Evolutionary conservation across 2,888 invertebrate genomes (phyloP).

Genomic region (Epistrophella euchroma): DNA sequence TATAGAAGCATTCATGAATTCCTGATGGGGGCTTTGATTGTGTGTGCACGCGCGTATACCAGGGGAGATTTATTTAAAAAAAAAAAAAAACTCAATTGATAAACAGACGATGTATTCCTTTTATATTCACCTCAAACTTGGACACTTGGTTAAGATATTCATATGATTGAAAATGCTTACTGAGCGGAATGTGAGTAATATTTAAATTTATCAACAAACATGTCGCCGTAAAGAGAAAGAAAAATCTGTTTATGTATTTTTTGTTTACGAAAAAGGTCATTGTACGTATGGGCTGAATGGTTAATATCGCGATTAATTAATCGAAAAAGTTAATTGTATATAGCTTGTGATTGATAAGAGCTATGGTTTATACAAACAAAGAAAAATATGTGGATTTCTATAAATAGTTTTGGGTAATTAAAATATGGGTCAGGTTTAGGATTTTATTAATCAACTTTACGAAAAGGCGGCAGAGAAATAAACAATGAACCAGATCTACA

Average conservation of each 20-base stretch:
- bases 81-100: constrained; percentile 36
- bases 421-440: neutral
- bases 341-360: constrained; percentile 2
- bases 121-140: constrained; percentile 31
- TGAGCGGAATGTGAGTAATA: constrained; percentile 40
- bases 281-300: constrained; percentile 50
- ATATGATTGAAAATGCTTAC: constrained; percentile 46
- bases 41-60: constrained; percentile 24
- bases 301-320: constrained; percentile 57
- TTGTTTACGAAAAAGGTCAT: constrained; percentile 62
- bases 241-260: constrained; percentile 27
- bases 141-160: constrained; percentile 22
- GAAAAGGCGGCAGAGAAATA: no score
- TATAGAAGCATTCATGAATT: constrained; percentile 28
- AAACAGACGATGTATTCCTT: constrained; percentile 38
- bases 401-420: neutral
- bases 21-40: neutral
- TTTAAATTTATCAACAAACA: constrained; percentile 47
- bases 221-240: constrained; percentile 14
- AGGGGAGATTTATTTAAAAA: constrained; percentile 1
- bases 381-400: neutral
- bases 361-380: neutral
- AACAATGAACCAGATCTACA: no score
- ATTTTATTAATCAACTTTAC: neutral
- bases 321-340: constrained; percentile 8